phyloP scores from a whole-genome alignment of 2,113 vertebrate genomes.

The Campylomormyrus tamandua region DNA sequence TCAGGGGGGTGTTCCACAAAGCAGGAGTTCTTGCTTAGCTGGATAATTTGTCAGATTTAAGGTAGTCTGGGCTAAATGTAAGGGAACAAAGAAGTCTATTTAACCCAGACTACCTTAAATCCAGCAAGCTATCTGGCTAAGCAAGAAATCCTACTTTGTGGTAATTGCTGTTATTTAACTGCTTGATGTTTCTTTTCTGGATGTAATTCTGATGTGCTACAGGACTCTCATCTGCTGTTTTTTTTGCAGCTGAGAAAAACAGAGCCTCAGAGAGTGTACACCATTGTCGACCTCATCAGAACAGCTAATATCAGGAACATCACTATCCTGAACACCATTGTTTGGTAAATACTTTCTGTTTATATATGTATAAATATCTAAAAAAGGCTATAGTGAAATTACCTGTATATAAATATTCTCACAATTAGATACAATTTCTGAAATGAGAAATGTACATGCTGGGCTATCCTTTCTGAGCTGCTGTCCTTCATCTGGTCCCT shows the following conservation, averaged over 20 bases:
- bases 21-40: background rate
- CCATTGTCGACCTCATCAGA: constrained; percentile 27
- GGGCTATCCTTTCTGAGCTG: background rate
- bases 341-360: constrained; percentile 29
- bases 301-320: constrained; percentile 34
- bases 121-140: background rate
- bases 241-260: background rate
- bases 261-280: constrained; percentile 3
- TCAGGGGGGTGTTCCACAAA: background rate
- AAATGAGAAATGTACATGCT: background rate
- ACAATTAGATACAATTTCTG: background rate
- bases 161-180: background rate
- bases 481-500: background rate
- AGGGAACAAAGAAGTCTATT: background rate
- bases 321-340: constrained; percentile 23
- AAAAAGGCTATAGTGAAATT: background rate
- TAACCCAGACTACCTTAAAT: background rate
- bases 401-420: background rate
- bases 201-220: background rate
- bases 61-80: background rate
- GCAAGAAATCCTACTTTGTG: background rate
- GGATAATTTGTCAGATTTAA: background rate
- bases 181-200: background rate
- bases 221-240: background rate
- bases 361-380: constrained; percentile 32